A percentile compares a stretch with the other conserved stretches of the same genome.
phyloP scores from a whole-genome alignment of 2,888 invertebrate species.

The Ferdinandea cuprea region DNA sequence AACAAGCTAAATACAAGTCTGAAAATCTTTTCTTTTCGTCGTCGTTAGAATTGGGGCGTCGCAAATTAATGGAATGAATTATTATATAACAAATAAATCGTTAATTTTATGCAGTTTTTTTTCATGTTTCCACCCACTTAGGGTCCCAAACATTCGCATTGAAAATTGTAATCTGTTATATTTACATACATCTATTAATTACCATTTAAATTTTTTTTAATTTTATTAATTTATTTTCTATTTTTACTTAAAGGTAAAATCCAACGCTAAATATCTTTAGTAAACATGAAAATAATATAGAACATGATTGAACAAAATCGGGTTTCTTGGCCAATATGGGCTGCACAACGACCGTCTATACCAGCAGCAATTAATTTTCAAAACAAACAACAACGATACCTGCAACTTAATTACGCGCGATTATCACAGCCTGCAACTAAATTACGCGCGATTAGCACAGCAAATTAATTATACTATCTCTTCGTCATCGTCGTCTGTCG shows the following conservation, averaged over 20 bases:
- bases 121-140: no score
- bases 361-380: conserved; percentile 61
- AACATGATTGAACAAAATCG: conserved; percentile 16
- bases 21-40: no score
- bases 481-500: neutral
- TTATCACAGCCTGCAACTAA: conserved; percentile 15
- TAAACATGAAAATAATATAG: conserved; percentile 12
- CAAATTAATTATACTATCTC: neutral
- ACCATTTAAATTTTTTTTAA: neutral
- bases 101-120: no score
- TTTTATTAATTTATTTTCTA: neutral
- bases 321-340: conserved; percentile 11
- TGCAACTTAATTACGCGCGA: conserved; percentile 17
- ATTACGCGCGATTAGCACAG: conserved; percentile 13
- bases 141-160: no score
- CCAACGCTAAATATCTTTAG: neutral
- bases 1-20: no score
- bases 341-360: conserved; percentile 18
- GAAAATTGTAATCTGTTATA: no score
- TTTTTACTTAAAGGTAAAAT: no score
- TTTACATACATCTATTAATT: no score
- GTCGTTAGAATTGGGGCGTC: no score
- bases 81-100: no score
- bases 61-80: no score
- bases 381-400: conserved; percentile 33